phyloP scores from a whole-genome alignment of 2,797 vertebrate species.

The Coilia nasus region DNA sequence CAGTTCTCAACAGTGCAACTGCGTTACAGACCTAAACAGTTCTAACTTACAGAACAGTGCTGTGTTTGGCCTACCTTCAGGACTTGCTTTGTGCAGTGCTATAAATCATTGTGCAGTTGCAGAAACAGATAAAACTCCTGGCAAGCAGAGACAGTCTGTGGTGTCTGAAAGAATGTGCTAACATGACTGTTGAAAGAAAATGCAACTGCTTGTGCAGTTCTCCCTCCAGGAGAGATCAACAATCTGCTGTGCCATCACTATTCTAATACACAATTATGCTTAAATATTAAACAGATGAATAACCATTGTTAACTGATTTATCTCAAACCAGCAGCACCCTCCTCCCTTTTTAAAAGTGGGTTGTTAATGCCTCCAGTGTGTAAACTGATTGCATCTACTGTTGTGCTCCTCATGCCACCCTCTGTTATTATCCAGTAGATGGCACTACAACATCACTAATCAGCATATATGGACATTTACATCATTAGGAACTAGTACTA shows the following conservation, averaged over 20 bases:
- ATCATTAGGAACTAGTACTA: too few relatives aligned
- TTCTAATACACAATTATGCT: neutral
- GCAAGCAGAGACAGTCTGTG: slow-evolving; percentile 35
- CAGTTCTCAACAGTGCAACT: neutral
- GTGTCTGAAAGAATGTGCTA: slow-evolving; percentile 45
- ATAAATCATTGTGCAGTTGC: slow-evolving; percentile 40
- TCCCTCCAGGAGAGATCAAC: neutral
- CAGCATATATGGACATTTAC: too few relatives aligned
- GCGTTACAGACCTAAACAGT: slow-evolving; percentile 6
- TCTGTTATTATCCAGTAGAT: neutral
- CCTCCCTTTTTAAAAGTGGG: neutral
- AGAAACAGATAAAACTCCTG: slow-evolving; percentile 44
- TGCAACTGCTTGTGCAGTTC: neutral
- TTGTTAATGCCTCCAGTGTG: neutral
- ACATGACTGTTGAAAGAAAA: slow-evolving; percentile 40
- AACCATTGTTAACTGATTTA: neutral
- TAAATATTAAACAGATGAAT: neutral
- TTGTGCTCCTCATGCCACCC: neutral
- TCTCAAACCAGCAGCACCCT: neutral
- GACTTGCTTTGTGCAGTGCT: slow-evolving; percentile 28
- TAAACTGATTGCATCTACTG: neutral
- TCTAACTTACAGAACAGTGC: slow-evolving; percentile 37
- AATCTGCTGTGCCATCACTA: neutral
- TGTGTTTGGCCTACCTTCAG: slow-evolving; percentile 38
- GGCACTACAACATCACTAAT: neutral